Conservation (phyloP, 2,888 invertebrate genomes). For the Metalampra italica region DNA sequence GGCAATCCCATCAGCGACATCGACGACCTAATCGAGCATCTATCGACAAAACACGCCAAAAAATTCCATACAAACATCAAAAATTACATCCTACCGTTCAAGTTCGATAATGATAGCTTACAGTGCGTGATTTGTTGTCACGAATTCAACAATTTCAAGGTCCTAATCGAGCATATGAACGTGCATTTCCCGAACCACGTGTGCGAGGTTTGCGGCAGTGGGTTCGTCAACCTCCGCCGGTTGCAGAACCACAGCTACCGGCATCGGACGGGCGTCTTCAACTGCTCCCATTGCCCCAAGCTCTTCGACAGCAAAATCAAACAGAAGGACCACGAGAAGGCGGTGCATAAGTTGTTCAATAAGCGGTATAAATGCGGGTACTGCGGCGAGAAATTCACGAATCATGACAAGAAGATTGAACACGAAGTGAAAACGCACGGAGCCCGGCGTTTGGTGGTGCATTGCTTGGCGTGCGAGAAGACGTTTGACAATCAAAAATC, state of each 20-base stretch:
- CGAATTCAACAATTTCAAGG: slow-evolving; percentile 36
- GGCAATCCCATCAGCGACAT: slow-evolving; percentile 17
- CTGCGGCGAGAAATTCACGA: slow-evolving; percentile 52
- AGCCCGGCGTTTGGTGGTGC: slow-evolving; percentile 48
- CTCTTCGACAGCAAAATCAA: slow-evolving; percentile 59
- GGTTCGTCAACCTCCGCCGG: slow-evolving; percentile 37
- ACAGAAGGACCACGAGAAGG: slow-evolving; percentile 55
- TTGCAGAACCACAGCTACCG: slow-evolving; percentile 37
- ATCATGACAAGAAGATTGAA: slow-evolving; percentile 55
- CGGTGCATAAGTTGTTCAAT: slow-evolving; percentile 42
- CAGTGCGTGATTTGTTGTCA: slow-evolving; percentile 36
- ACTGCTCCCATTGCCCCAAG: slow-evolving; percentile 59
- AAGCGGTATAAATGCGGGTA: slow-evolving; percentile 46
- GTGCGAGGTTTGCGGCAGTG: slow-evolving; percentile 39
- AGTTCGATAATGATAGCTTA: slow-evolving; percentile 30
- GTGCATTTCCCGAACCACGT: slow-evolving; percentile 40
- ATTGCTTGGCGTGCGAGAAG: slow-evolving; percentile 67
- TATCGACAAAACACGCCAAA: slow-evolving; percentile 30
- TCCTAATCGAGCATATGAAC: slow-evolving; percentile 43
- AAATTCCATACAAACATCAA: slow-evolving; percentile 27
- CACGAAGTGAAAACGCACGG: slow-evolving; percentile 57
- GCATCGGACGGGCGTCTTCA: slow-evolving; percentile 42
- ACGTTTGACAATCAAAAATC: slow-evolving; percentile 67
- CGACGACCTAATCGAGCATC: slow-evolving; percentile 31
- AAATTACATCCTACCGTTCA: slow-evolving; percentile 41